phyloP scores from a whole-genome alignment of 2,113 vertebrate genomes.

The Cnemophilus loriae region DNA sequence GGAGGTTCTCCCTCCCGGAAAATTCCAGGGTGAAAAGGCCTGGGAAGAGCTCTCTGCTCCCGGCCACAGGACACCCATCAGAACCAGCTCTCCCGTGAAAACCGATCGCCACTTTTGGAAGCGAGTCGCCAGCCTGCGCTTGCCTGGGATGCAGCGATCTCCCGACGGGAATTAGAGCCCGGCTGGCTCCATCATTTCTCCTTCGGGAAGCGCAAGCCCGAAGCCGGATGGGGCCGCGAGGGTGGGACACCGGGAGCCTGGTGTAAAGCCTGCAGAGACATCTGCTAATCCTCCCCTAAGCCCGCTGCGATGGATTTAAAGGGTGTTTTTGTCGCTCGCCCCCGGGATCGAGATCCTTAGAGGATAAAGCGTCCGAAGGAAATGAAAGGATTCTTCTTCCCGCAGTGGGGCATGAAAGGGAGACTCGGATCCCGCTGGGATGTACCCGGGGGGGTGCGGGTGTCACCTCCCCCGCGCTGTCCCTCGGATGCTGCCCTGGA shows the following conservation, averaged over 20 bases:
- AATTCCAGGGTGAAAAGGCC: neutral
- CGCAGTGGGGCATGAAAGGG: accelerated
- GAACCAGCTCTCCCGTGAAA: neutral
- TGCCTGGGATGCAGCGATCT: neutral
- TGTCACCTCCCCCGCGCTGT: neutral
- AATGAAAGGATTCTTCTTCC: slow-evolving; percentile 23
- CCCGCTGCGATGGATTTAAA: neutral
- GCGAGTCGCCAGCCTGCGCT: neutral
- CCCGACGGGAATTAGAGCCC: accelerated
- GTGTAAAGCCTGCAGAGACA: neutral
- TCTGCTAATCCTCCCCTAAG: slow-evolving; percentile 36
- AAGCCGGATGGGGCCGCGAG: neutral
- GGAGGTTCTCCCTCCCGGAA: neutral
- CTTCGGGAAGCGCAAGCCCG: neutral
- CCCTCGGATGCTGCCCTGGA: neutral
- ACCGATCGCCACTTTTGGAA: neutral
- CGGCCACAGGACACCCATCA: accelerated
- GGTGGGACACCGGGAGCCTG: neutral
- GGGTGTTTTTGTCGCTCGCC: neutral
- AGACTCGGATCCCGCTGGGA: neutral
- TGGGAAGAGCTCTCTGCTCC: neutral
- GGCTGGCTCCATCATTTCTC: accelerated
- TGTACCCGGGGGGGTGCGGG: accelerated
- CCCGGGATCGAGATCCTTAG: neutral
- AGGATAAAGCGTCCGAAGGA: neutral